These are phyloP conservation scores for Gopherus flavomarginatus DNA, from an alignment of 2,113 vertebrate species.

Conservation along the genomic window DNA sequence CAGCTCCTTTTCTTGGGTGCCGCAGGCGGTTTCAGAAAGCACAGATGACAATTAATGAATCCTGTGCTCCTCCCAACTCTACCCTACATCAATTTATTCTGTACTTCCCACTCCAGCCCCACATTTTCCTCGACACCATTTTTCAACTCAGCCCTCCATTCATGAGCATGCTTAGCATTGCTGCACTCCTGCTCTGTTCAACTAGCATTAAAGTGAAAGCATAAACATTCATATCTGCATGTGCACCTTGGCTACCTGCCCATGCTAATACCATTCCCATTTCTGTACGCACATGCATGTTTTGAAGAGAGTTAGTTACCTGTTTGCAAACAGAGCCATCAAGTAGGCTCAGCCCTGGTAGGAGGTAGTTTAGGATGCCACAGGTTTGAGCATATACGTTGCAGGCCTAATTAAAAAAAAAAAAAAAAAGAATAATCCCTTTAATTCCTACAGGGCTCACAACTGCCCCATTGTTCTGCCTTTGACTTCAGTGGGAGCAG, in stretches of 20 bases:
- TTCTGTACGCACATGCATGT: background rate
- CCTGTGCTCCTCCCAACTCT: background rate
- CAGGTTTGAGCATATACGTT: background rate
- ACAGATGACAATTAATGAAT: background rate
- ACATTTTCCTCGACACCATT: background rate
- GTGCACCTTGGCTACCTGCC: background rate
- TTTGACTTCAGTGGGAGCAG: background rate
- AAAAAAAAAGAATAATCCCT: background rate
- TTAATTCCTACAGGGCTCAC: background rate
- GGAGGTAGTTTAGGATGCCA: background rate
- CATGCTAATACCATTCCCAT: background rate
- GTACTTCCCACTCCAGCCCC: background rate
- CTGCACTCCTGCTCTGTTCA: background rate
- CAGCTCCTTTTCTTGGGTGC: background rate
- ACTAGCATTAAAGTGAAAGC: background rate
- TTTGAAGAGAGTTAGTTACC: background rate
- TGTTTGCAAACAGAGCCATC: background rate
- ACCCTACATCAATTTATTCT: background rate
- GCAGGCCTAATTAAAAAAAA: background rate
- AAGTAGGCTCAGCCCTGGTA: background rate
- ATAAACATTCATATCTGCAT: background rate
- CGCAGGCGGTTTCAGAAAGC: background rate
- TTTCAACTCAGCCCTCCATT: background rate
- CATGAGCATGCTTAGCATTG: background rate
- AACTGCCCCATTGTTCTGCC: background rate